A percentile compares a stretch with the other conserved stretches of the same genome.
phyloP scores from a whole-genome alignment of 2,888 invertebrate species.

The Napeogenes sylphis region DNA sequence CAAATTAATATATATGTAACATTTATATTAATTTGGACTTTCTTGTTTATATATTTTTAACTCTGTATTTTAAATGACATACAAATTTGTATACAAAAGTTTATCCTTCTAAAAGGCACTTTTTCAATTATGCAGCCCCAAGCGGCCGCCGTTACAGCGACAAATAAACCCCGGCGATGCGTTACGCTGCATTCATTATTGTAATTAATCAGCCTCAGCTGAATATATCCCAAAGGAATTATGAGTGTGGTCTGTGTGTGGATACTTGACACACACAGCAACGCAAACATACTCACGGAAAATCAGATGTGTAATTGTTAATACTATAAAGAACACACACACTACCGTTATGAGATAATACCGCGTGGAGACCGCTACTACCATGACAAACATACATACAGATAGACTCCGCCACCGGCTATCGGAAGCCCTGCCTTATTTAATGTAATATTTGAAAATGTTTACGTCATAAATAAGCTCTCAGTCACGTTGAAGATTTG shows the following conservation, averaged over 20 bases:
- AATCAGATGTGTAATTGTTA: neutral
- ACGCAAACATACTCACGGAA: neutral
- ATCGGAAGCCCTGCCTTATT: too few species aligned
- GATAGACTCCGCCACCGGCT: too few species aligned
- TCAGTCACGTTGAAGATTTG: slow-evolving; percentile 2
- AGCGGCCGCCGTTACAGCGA: slow-evolving; percentile 11
- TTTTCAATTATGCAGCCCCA: slow-evolving; percentile 20
- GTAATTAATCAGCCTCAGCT: neutral
- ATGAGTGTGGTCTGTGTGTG: neutral
- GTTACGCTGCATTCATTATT: slow-evolving; percentile 5
- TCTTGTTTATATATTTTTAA: too few species aligned
- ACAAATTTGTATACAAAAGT: neutral
- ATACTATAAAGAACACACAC: neutral
- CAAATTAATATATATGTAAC: too few species aligned
- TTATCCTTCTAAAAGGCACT: slow-evolving; percentile 1
- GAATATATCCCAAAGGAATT: neutral
- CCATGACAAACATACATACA: too few species aligned
- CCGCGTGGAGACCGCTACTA: too few species aligned
- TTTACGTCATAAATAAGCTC: neutral
- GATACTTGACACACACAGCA: neutral
- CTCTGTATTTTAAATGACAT: neutral
- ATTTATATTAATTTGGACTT: too few species aligned
- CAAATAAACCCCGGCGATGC: slow-evolving; percentile 1
- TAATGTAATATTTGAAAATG: too few species aligned
- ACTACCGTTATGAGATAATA: too few species aligned